These are phyloP conservation scores for Leucophenga maculata DNA, from an alignment of 2,888 invertebrate species.

Conservation along the genomic window DNA sequence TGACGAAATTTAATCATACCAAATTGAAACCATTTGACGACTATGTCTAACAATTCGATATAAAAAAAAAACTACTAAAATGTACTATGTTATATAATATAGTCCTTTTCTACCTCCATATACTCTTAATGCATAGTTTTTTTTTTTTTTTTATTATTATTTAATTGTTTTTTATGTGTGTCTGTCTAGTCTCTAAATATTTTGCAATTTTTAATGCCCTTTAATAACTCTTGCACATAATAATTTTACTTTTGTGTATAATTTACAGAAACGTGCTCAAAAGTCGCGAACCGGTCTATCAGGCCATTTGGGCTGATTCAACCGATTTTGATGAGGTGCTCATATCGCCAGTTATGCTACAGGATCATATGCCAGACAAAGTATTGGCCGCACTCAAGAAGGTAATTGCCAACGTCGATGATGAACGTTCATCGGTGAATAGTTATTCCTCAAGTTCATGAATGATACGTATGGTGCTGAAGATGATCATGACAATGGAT, in stretches of 20 bases:
- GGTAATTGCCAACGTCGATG: conserved; percentile 75
- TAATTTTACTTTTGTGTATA: conserved; percentile 26
- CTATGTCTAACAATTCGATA: neutral
- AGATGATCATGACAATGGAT: neutral
- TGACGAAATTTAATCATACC: too few relatives aligned
- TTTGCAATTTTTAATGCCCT: conserved; percentile 4
- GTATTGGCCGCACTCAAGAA: conserved; percentile 87
- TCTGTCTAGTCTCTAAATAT: neutral
- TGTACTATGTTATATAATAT: conserved; percentile 36
- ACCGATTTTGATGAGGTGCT: conserved; percentile 89
- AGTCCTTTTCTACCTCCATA: conserved; percentile 31
- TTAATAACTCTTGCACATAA: neutral
- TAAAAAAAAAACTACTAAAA: conserved; percentile 34
- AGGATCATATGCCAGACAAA: conserved; percentile 93
- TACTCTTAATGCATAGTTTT: neutral
- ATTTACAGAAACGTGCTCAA: conserved; percentile 78
- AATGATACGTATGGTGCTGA: neutral
- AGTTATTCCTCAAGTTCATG: conserved; percentile 46
- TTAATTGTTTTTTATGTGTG: neutral
- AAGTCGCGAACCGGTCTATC: conserved; percentile 85
- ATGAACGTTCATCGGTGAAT: conserved; percentile 61
- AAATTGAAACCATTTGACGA: too few relatives aligned
- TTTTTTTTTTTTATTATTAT: conserved; percentile 5
- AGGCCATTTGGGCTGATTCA: conserved; percentile 89
- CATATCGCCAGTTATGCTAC: conserved; percentile 90